Base-by-base conservation (phyloP, 2,113 vertebrate species). In the Cisticola juncidis region DNA sequence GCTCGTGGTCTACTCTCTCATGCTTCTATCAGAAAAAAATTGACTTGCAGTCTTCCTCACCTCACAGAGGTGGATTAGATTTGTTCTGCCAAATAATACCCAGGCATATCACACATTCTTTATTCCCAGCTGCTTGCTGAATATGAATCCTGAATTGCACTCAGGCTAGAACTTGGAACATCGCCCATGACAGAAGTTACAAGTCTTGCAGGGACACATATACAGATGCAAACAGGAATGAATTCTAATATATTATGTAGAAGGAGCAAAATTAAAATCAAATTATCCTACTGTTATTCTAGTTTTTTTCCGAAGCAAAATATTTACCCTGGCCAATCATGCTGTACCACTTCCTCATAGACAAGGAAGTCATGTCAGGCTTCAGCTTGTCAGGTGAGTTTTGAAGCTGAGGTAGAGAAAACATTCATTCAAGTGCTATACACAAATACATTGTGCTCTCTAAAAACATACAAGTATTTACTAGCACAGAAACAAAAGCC, bases 131-230 rank as follows among this genome's bases (percentile, higher is more conserved):
- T 54, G 31, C 29, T 62, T 86, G 6, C 6, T 85, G 26, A 19
- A 33, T 68, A 40, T 70, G 29, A 26, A 6, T 51, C 45, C 45
- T 64, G 7, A 83, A 56, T 12, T 60, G 33, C 10, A 22, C 6
- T 60, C 9, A 36, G 29, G 13, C 10, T 68, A 56, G 14, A 61
- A 45, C 25, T 3, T 33, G 20, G 54, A 28, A 35, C 6, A 12
- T 1, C 1, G 3, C 3, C 33, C 19, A 13, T 14, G 13, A 35
- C 0, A 53, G 9, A 79, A 81, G 44, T 54, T 21, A 26, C 58
- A 6, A 87, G 5, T 6, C 21, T 26, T 71, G 13, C 0, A 19
- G 18, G 16, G 14, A 42, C 54, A 28, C 31, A 72, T 12, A 31
- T 2, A 45, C 2, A 72, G 17, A 68, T 9, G 1, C 8, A 74